Conservation (phyloP, 2,888 invertebrate genomes). For the Phengaris arion region DNA sequence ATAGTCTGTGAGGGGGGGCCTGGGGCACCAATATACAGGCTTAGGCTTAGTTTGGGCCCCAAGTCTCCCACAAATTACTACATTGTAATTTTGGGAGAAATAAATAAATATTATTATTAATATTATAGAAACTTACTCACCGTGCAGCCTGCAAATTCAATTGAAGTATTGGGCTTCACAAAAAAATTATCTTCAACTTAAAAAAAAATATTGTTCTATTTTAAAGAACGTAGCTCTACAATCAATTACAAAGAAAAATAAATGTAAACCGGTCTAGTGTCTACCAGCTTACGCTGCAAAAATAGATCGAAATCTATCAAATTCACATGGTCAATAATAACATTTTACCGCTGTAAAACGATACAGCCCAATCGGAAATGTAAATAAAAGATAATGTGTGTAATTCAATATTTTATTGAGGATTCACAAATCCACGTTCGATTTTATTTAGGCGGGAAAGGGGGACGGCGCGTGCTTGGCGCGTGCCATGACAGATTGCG, state of each 20-base stretch:
- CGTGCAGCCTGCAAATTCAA: no score
- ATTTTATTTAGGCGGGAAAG: conserved; percentile 60
- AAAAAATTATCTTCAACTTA: no score
- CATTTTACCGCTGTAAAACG: conserved; percentile 59
- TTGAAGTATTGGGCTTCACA: no score
- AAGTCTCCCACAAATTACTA: no score
- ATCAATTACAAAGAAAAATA: neutral
- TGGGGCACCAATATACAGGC: no score
- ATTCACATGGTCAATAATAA: conserved; percentile 60
- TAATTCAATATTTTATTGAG: conserved; percentile 69
- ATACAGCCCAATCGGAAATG: conserved; percentile 71
- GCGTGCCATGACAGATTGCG: conserved; percentile 64
- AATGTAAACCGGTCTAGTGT: neutral
- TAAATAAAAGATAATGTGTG: conserved; percentile 71
- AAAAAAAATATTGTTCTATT: no score
- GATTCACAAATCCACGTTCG: conserved; percentile 60
- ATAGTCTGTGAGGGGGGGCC: no score
- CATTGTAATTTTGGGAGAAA: no score
- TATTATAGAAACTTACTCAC: no score
- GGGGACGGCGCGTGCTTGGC: conserved; percentile 61
- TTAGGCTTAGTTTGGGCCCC: no score
- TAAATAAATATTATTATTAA: no score
- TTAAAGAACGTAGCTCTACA: neutral
- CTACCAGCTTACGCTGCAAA: neutral
- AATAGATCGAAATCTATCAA: conserved; percentile 30